These are phyloP conservation scores for Scatophagus argus DNA, from an alignment of 2,113 vertebrate genomes.

Conservation along the genomic window DNA sequence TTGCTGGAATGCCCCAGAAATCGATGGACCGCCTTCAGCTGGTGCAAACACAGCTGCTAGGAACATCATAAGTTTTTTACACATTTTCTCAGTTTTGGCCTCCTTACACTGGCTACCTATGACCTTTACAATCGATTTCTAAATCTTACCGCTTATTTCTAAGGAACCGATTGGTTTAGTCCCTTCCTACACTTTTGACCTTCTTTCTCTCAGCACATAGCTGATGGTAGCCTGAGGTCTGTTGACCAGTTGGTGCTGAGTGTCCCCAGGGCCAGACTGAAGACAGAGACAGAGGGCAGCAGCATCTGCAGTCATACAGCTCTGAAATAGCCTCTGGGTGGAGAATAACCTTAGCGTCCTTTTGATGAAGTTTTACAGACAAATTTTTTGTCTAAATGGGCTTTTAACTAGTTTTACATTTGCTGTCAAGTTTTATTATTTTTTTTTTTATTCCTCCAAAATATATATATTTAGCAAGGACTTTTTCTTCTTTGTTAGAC, in stretches of 20 bases:
- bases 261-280: neutral
- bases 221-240: slow-evolving; percentile 23
- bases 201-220: slow-evolving; percentile 30
- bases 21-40: neutral
- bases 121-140: slow-evolving; percentile 22
- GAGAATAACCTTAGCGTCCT: neutral
- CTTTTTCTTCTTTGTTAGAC: neutral
- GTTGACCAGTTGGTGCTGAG: slow-evolving; percentile 27
- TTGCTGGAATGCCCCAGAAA: slow-evolving; percentile 19
- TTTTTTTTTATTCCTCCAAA: neutral
- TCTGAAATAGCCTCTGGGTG: slow-evolving; percentile 32
- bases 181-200: slow-evolving; percentile 39
- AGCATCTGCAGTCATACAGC: slow-evolving; percentile 32
- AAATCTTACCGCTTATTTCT: slow-evolving; percentile 17
- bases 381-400: neutral
- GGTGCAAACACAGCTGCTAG: neutral
- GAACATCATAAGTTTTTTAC: neutral
- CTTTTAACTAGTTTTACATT: slow-evolving; percentile 12
- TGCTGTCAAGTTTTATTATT: slow-evolving; percentile 2
- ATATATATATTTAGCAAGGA: neutral
- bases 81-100: neutral
- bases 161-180: neutral
- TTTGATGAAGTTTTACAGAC: slow-evolving; percentile 11
- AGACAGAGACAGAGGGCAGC: slow-evolving; percentile 21
- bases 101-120: neutral